A percentile compares a stretch with the other conserved stretches of the same genome.
Evolutionary conservation across 2,113 vertebrate genomes (phyloP).

Genomic region (Scophthalmus maximus): DNA sequence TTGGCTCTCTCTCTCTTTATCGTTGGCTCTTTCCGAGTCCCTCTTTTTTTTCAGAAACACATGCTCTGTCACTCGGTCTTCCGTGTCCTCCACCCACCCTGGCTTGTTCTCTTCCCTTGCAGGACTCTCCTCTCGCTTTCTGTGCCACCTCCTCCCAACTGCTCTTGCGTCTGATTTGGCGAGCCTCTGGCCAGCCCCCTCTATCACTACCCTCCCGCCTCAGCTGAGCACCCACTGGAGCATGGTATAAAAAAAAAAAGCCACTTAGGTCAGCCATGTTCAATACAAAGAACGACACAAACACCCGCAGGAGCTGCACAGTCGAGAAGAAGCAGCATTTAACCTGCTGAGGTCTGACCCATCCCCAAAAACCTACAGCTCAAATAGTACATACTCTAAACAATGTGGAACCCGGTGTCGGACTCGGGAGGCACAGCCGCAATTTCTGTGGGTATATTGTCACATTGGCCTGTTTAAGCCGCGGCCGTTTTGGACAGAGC

Average conservation of each 20-base stretch:
- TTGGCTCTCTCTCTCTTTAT: slow-evolving; percentile 16
- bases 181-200: slow-evolving; percentile 74
- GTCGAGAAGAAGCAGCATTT: slow-evolving; percentile 41
- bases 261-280: slow-evolving; percentile 43
- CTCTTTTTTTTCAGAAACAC: slow-evolving; percentile 43
- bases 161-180: slow-evolving; percentile 74
- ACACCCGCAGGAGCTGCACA: not conserved
- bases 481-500: slow-evolving; percentile 45
- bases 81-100: slow-evolving; percentile 42
- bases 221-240: slow-evolving; percentile 62
- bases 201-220: slow-evolving; percentile 48
- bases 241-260: slow-evolving; percentile 25
- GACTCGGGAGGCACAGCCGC: slow-evolving; percentile 34
- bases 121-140: slow-evolving; percentile 41
- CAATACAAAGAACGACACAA: slow-evolving; percentile 31
- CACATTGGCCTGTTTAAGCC: slow-evolving; percentile 60
- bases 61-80: slow-evolving; percentile 57
- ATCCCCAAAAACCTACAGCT: slow-evolving; percentile 10
- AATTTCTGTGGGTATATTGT: slow-evolving; percentile 56
- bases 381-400: too few relatives aligned
- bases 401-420: slow-evolving; percentile 41
- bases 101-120: slow-evolving; percentile 27
- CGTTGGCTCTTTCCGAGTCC: not conserved
- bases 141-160: slow-evolving; percentile 54
- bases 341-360: slow-evolving; percentile 41